Conservation (phyloP, 2,113 vertebrate species). For the Carollia perspicillata region DNA sequence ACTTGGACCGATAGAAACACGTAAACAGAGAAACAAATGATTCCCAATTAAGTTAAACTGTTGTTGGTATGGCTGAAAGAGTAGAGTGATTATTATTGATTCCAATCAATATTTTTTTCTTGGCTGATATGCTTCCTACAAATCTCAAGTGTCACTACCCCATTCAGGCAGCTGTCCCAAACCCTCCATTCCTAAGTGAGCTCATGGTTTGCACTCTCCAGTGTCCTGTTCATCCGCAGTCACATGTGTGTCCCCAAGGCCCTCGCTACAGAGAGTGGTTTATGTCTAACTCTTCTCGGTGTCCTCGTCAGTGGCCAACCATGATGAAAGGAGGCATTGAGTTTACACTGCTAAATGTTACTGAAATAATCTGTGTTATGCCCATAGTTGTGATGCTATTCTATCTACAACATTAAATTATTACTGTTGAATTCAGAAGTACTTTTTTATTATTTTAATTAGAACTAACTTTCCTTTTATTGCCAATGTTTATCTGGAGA, state of each 20-base stretch:
- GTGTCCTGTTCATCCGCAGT: not conserved
- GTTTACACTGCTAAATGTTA: not conserved
- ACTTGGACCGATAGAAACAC: not conserved
- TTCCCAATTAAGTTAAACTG: conserved; percentile 20
- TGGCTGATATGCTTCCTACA: not conserved
- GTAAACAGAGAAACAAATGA: not conserved
- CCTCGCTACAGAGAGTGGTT: not conserved
- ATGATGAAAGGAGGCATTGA: not conserved
- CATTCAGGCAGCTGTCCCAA: not conserved
- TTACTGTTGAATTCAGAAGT: not conserved
- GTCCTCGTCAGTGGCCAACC: not conserved
- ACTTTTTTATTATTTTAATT: not conserved
- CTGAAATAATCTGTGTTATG: not conserved
- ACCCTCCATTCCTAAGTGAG: not conserved
- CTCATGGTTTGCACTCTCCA: not conserved
- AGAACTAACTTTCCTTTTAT: not conserved
- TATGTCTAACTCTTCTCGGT: not conserved
- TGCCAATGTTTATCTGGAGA: not conserved
- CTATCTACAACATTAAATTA: not conserved
- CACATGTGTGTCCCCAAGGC: not conserved
- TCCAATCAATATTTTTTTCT: not conserved
- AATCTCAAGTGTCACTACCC: not conserved
- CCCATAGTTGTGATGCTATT: not conserved
- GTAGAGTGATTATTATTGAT: not conserved
- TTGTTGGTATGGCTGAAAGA: conserved; percentile 19